Conservation (phyloP, 2,113 vertebrate genomes). For the Sardina pilchardus region DNA sequence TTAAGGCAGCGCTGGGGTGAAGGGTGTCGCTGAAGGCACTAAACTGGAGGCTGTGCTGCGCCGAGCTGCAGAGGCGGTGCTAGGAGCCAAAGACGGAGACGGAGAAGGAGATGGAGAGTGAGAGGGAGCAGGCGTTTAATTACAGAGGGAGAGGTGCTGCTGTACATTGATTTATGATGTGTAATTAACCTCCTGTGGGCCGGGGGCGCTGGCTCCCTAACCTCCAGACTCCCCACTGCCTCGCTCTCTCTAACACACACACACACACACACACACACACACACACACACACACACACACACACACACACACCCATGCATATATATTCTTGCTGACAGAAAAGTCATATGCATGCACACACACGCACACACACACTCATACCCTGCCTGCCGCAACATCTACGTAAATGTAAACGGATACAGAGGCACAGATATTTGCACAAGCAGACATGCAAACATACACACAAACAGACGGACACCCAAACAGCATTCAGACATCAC, state of each 20-base stretch:
- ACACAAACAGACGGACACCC: neutral
- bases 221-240: conserved; percentile 14
- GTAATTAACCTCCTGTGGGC: conserved; percentile 43
- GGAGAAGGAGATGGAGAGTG: neutral
- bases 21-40: too few relatives aligned
- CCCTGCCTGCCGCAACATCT: too few relatives aligned
- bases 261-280: neutral
- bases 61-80: neutral
- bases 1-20: too few relatives aligned
- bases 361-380: neutral
- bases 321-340: neutral
- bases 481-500: neutral
- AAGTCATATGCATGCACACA: neutral
- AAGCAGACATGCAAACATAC: neutral
- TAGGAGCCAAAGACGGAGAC: neutral
- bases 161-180: conserved; percentile 50
- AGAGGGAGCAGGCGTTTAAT: conserved; percentile 3
- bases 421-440: neutral
- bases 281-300: neutral
- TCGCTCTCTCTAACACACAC: neutral
- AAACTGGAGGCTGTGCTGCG: neutral
- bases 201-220: conserved; percentile 22
- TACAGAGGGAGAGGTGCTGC: conserved; percentile 17
- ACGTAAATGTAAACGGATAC: neutral
- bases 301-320: neutral